Conservation (phyloP, 1,140 invertebrate genomes). For the Cherax destructor region DNA sequence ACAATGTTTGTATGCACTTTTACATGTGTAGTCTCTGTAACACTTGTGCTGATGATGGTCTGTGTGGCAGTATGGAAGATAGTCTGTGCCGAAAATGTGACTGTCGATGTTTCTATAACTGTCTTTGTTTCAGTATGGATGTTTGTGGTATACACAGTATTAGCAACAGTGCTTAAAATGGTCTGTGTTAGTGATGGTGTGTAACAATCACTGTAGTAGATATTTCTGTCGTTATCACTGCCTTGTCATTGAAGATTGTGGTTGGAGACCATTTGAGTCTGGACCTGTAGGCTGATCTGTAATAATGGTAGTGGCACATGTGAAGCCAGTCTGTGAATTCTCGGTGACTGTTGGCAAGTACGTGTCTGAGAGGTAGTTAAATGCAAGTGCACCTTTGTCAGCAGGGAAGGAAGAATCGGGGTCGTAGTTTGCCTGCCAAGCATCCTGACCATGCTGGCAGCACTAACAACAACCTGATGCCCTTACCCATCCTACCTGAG, state of each 20-base stretch:
- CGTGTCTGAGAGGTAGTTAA: conserved; percentile 15
- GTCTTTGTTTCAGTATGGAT: conserved; percentile 55
- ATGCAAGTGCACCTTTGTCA: neutral
- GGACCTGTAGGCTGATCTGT: conserved; percentile 30
- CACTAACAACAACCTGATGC: neutral
- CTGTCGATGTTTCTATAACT: conserved; percentile 28
- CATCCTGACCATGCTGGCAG: neutral
- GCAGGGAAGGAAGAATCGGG: neutral
- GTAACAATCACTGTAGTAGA: conserved; percentile 30
- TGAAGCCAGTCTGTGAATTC: neutral
- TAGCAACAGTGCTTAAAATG: conserved; percentile 52
- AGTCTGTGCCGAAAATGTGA: conserved; percentile 40
- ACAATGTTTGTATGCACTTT: conserved; percentile 16
- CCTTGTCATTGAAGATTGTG: conserved; percentile 56
- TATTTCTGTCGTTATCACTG: conserved; percentile 41
- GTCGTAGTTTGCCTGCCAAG: conserved; percentile 12
- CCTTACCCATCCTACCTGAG: conserved; percentile 25
- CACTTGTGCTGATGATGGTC: conserved; percentile 31
- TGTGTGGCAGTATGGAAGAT: conserved; percentile 45
- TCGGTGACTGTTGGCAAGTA: conserved; percentile 32
- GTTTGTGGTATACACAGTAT: conserved; percentile 54
- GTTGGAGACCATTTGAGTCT: conserved; percentile 46
- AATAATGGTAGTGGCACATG: conserved; percentile 33
- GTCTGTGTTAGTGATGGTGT: conserved; percentile 52
- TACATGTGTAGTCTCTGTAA: conserved; percentile 34